These are phyloP conservation scores for Apodemia mormo DNA, from an alignment of 2,888 invertebrate genomes.

Conservation along the genomic window DNA sequence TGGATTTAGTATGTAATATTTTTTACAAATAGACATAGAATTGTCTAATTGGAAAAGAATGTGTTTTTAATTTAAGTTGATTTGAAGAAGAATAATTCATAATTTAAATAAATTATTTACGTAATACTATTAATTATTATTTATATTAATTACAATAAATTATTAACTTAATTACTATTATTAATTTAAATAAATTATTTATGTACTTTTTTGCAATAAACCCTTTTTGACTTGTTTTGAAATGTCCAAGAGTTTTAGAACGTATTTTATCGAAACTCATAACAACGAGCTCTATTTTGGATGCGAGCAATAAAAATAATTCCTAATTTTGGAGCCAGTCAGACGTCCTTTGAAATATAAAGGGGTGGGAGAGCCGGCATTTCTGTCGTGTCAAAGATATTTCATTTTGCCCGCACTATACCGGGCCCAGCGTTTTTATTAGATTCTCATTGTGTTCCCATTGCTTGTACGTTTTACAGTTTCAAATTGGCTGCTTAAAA, in stretches of 20 bases:
- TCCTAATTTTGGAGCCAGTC: constrained; percentile 42
- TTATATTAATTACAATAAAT: no score
- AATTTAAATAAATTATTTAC: no score
- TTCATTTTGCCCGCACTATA: constrained; percentile 27
- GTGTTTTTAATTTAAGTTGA: no score
- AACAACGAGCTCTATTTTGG: constrained; percentile 14
- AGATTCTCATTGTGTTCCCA: constrained; percentile 16
- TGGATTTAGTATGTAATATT: no score
- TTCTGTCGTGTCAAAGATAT: constrained; percentile 33
- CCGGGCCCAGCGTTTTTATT: constrained; percentile 12
- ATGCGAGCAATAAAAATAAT: constrained; percentile 45
- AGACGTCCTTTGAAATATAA: constrained; percentile 39
- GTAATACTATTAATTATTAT: no score
- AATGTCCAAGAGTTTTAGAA: background rate
- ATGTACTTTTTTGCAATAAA: no score
- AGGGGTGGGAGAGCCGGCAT: constrained; percentile 29
- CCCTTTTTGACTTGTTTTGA: background rate
- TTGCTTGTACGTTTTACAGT: constrained; percentile 15
- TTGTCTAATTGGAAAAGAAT: no score
- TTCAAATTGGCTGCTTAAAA: constrained; percentile 18
- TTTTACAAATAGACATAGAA: no score
- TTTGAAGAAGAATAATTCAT: no score
- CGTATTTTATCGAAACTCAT: background rate
- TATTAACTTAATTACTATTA: no score
- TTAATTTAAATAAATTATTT: no score